Base-by-base conservation (phyloP, 1,140 invertebrate species). In the Leptinotarsa texana region DNA sequence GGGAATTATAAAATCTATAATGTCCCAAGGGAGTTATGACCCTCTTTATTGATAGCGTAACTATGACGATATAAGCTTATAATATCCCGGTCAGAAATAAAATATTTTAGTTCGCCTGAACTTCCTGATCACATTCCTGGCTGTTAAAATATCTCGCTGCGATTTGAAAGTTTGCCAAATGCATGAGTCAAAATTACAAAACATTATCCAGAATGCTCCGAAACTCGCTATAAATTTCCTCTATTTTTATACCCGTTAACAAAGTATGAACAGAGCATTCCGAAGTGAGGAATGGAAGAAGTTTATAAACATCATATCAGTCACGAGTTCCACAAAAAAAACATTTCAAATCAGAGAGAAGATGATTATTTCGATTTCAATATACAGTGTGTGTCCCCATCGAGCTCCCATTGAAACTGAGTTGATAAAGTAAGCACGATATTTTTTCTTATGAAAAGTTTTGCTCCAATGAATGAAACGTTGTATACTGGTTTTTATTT, bases 171-270 rank as follows among this genome's bases (percentile, higher is more conserved):
- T 57, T 57, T 57, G 51, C 51, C 51, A 57, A 57, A 57, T 57
- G 51, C 51, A 57, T 57, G 51, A 57, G 15, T 57, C 51, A 57
- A 57, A 57, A n/a, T n/a, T 57, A 57, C 51, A 42, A 42, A 42
- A 42, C 33, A 57, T 57, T 57, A 15, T 18, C 51, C 51, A 18
- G 51, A 57, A 57, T 57, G n/a, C 51, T 57, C n/a, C n/a, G 51
- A 17, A 57, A 18, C 15, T 57, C 51, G 51, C 51, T 18, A 57
- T 57, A 57, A 57, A 4, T 57, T 57, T 57, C 6, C 51, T 57
- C 51, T 57, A 57, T 57, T 57, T 57, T 57, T 57, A 57, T 18
- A 18, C 51, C 13, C 15, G 51, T 57, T 57, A 18, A 15, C 17
- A 57, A 57, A 57, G 51, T n/a, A 57, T 57, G 15, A 57, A 57